phyloP scores from a whole-genome alignment of 2,888 invertebrate genomes.

The Spilarctia lutea region DNA sequence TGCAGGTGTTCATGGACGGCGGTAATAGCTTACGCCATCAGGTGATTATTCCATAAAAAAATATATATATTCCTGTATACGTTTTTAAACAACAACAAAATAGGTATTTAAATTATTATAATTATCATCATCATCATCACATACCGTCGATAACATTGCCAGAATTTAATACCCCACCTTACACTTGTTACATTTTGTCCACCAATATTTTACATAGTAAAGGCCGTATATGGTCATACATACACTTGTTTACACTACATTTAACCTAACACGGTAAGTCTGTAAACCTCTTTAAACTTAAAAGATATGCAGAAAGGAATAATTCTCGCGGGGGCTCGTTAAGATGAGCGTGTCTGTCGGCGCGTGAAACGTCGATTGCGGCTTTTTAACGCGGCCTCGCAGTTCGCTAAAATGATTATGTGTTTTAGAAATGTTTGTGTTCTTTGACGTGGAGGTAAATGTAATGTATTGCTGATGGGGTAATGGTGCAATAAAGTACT shows the following conservation, averaged over 20 bases:
- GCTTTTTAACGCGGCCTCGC: slow-evolving; percentile 34
- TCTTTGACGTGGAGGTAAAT: slow-evolving; percentile 10
- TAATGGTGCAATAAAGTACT: neutral
- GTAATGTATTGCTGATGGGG: slow-evolving; percentile 11
- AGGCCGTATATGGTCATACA: neutral
- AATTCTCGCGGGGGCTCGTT: slow-evolving; percentile 62
- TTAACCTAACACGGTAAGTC: slow-evolving; percentile 2
- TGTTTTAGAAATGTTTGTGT: slow-evolving; percentile 39
- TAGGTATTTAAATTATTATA: neutral
- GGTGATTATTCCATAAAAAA: no score
- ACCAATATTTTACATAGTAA: neutral
- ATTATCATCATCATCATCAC: no score
- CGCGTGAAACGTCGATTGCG: slow-evolving; percentile 62
- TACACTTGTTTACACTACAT: neutral
- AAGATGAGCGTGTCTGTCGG: slow-evolving; percentile 52
- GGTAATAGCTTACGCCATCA: no score
- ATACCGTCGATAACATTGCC: neutral
- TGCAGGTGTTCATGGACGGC: no score
- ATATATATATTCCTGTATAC: no score
- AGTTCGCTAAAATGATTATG: slow-evolving; percentile 37
- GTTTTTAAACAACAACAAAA: no score
- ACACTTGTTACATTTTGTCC: no score
- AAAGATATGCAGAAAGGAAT: slow-evolving; percentile 52
- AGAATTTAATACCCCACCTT: neutral
- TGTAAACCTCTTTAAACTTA: slow-evolving; percentile 23